Evolutionary conservation across 2,888 invertebrate genomes (phyloP).

Genomic region (Herminia tarsipennalis): DNA sequence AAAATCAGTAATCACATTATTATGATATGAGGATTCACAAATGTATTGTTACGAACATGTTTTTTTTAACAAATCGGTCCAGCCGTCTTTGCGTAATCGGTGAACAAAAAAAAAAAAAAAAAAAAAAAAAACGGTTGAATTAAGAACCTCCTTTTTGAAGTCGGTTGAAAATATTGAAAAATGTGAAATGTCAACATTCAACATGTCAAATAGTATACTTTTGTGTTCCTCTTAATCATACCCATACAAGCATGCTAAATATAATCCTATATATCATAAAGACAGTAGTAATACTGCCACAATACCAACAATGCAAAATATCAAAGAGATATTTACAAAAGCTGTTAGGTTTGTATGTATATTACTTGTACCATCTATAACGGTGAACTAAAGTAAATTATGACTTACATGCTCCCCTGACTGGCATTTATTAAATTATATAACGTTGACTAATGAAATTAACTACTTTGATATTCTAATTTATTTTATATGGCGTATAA

Average conservation of each 20-base stretch:
- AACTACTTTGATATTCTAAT: no score
- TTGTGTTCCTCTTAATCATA: conserved; percentile 18
- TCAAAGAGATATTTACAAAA: conserved; percentile 51
- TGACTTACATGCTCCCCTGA: no score
- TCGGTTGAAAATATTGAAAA: no score
- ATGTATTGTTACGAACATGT: conserved; percentile 11
- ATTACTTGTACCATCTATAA: conserved; percentile 2
- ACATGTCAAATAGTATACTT: conserved; percentile 9
- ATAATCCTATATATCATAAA: conserved; percentile 33
- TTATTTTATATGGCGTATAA: neutral
- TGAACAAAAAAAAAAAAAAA: no score
- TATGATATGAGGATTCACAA: conserved; percentile 19
- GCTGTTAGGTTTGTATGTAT: conserved; percentile 6
- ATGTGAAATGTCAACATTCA: no score
- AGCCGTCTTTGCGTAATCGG: no score
- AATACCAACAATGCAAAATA: conserved; percentile 23
- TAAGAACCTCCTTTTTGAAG: no score
- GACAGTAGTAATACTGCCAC: conserved; percentile 24
- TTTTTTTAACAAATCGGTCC: no score
- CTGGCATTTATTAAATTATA: no score
- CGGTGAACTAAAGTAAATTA: conserved; percentile 5
- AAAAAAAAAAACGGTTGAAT: no score
- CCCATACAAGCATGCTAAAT: conserved; percentile 26
- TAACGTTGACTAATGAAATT: no score
- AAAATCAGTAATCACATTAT: conserved; percentile 15